phyloP scores from a whole-genome alignment of 2,888 invertebrate species.

The Carterocephalus palaemon region DNA sequence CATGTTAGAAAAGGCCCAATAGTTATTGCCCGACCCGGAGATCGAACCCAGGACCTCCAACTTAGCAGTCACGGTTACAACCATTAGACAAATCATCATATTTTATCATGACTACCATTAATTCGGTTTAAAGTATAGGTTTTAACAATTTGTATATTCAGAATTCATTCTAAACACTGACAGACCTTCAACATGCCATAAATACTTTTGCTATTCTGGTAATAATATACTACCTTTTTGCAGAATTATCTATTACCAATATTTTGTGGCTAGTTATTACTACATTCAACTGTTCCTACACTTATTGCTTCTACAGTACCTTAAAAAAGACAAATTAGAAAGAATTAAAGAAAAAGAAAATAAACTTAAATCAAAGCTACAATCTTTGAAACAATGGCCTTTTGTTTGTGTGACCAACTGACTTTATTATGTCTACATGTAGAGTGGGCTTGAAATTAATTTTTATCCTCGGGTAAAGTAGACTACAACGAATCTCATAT shows the following conservation, averaged over 20 bases:
- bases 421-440: conserved; percentile 1
- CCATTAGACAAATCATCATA: no score
- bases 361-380: conserved; percentile 4
- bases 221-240: conserved; percentile 14
- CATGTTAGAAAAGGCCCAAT: no score
- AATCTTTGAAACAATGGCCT: background rate
- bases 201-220: conserved; percentile 21
- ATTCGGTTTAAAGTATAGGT: conserved; percentile 6
- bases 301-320: conserved; percentile 10
- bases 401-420: background rate
- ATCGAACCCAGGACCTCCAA: no score
- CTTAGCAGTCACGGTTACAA: no score
- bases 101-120: conserved; percentile 6
- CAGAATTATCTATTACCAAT: conserved; percentile 5
- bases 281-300: conserved; percentile 16
- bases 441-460: conserved; percentile 1
- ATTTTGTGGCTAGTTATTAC: conserved; percentile 7
- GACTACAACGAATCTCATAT: conserved; percentile 46
- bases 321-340: no score
- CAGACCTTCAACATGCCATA: conserved; percentile 35
- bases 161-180: conserved; percentile 28
- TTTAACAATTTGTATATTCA: background rate
- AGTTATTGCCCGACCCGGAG: no score
- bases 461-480: conserved; percentile 3
- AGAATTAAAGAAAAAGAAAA: conserved; percentile 2